Evolutionary conservation across 2,888 invertebrate species (phyloP).

Genomic region (Pristionchus entomophagus): DNA sequence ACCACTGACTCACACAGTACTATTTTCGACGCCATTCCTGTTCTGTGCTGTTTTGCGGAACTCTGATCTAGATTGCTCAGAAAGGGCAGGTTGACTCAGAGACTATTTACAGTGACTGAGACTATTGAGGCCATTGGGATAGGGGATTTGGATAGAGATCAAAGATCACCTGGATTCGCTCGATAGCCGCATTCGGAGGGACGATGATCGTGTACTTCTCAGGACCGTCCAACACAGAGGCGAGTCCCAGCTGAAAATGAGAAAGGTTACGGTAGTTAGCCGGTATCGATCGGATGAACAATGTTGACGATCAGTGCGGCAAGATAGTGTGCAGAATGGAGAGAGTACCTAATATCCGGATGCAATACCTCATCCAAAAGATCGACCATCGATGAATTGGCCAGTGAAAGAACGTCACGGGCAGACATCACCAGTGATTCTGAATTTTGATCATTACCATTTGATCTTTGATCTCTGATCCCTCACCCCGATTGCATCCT

Average conservation of each 20-base stretch:
- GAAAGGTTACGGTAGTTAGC: not conserved
- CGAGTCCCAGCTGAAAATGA: constrained; percentile 32
- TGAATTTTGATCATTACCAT: not conserved
- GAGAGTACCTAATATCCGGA: too few species aligned
- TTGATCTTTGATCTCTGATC: not conserved
- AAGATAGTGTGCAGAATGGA: too few species aligned
- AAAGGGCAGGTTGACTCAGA: not conserved
- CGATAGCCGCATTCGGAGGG: constrained; percentile 43
- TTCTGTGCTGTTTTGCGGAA: not conserved
- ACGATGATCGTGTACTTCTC: constrained; percentile 27
- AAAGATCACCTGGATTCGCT: constrained; percentile 36
- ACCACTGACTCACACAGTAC: constrained; percentile 1
- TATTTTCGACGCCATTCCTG: not conserved
- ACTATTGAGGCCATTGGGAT: too few species aligned
- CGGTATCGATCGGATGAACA: not conserved
- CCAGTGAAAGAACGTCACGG: constrained; percentile 43
- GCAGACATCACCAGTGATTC: constrained; percentile 36
- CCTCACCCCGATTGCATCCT: constrained; percentile 42
- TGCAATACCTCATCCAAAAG: constrained; percentile 42
- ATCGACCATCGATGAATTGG: constrained; percentile 42
- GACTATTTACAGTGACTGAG: not conserved
- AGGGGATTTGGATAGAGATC: not conserved
- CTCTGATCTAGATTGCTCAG: not conserved
- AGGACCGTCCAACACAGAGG: constrained; percentile 28
- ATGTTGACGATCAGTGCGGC: too few species aligned